phyloP scores from a whole-genome alignment of 2,113 vertebrate species.

The Erythrocercus mccallii region DNA sequence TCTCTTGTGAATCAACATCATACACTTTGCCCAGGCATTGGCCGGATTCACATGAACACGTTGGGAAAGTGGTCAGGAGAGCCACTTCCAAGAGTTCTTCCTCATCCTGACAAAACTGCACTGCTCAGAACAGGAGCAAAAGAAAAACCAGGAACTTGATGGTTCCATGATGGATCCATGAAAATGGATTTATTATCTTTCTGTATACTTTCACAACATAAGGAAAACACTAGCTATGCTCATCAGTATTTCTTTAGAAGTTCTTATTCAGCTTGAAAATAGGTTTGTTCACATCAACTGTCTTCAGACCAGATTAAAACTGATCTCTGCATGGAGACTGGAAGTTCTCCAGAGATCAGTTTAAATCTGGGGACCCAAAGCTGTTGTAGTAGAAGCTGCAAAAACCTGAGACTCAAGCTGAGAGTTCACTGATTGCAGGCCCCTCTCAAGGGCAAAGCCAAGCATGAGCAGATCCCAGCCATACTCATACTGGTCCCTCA shows the following conservation, averaged over 20 bases:
- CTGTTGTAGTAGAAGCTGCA: not conserved
- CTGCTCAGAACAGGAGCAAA: not conserved
- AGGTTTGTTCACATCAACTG: not conserved
- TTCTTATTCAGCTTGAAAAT: not conserved
- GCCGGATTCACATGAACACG: not conserved
- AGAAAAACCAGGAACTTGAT: not conserved
- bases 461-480: not conserved
- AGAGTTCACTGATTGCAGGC: not conserved
- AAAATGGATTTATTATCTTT: not conserved
- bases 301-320: not conserved
- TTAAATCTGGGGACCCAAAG: not conserved
- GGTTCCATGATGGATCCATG: too few relatives aligned
- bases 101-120: not conserved
- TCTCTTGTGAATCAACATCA: not conserved
- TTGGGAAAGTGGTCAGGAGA: not conserved
- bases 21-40: not conserved
- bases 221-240: not conserved
- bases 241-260: not conserved
- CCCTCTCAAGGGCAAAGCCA: not conserved
- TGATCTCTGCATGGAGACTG: not conserved
- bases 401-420: not conserved
- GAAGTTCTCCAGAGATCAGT: not conserved
- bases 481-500: not conserved
- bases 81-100: not conserved
- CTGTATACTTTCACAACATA: not conserved